Base-by-base conservation (phyloP, 2,888 invertebrate species). In the Drosophila fungiperda region DNA sequence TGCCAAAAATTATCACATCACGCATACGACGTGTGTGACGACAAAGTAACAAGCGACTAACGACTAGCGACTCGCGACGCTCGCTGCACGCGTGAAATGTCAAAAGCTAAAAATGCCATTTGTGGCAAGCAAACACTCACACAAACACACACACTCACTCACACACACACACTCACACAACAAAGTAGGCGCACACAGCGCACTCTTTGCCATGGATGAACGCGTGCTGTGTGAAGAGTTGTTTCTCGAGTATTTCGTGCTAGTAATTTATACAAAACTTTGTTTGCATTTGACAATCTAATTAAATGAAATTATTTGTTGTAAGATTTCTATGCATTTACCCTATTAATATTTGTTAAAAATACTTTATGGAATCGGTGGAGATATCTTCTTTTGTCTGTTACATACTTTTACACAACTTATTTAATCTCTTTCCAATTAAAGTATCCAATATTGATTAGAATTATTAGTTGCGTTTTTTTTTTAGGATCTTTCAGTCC, bases 51-150 rank as follows among this genome's bases (percentile, higher is more conserved):
- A 59, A 55, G 55, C 35, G 29, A 35, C 63, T 15, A 32, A 59
- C 59, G 45, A 57, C 68, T 33, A 26, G 36, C 59, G 70, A 32
- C 66, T 20, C 20, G 33, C 52, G 33, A 68, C 48, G 62, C 33
- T 48, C 45, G 71, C 55, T 76, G 82, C 85, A 87, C 90, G 90
- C 87, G 90, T 87, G 87, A 87, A 87, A 87, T 87, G 87, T 90
- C 87, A 90, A 87, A 87, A 83, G 87, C 82, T 88, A 87, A 88
- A 87, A 87, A 88, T 87, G 84, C 87, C 89, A 87, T 90, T 89
- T 83, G 68, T 67, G 54, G 66, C 62, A 50, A 58, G 60, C 72
- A 59, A 23, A 52, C 33, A 53, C 29, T 64, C 38, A 59, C 35
- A 59, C 20, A 58, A 15, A 26, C 26, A 26, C 26, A 38, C 23